Evolutionary conservation across 2,113 vertebrate species (phyloP), one percentile per base, ranked within the genome.

Genomic region (Rynchops niger): DNA sequence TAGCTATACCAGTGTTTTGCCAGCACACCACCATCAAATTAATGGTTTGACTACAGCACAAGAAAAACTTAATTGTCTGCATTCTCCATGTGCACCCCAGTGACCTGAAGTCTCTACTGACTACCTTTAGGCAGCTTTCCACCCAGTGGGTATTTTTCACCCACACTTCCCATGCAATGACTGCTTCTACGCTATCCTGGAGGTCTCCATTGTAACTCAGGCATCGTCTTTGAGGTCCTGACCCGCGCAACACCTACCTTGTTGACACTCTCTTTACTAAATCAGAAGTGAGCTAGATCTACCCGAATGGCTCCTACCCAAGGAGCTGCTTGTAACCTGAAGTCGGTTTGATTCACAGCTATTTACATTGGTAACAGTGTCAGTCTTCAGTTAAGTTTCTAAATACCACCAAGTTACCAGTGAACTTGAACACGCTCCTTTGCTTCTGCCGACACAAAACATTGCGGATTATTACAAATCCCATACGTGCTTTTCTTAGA

Each of bases 401-500:
- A n/a, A 70, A 52, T 2, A 22, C 5, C 38, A 71, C 7, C 19
- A 4, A 78, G 42, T 29, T 27, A 49, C 7, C 69, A 34, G 15
- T 12, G 12, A 95, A 73, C 45, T 22, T 32, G 43, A 61, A 49
- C 49, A 9, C 0, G 8, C 12, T 81, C 30, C 34, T 79, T 27
- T 27, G 25, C 15, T 50, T 36, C 47, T 38, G 12, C 7, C 8
- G 3, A 72, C 3, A 19, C 12, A n/a, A 70, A 81, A 32, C 38
- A 62, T 1, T 1, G 7, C 1, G 6, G 14, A 16, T 34, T 40
- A 65, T 4, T 34, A 53, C 23, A 83, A 71, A 80, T 4, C 40
- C 27, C 9, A 5, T 0, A 21, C 0, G 11, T 0, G 21, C 9
- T 56, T n/a, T 72, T n/a, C 47, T 69, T 5, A 2, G 26, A 43